Percentiles rank a stretch among this genome's conserved stretches.
Evolutionary conservation across 1,140 invertebrate species (phyloP).

Genomic region (Campoletis sonorensis): DNA sequence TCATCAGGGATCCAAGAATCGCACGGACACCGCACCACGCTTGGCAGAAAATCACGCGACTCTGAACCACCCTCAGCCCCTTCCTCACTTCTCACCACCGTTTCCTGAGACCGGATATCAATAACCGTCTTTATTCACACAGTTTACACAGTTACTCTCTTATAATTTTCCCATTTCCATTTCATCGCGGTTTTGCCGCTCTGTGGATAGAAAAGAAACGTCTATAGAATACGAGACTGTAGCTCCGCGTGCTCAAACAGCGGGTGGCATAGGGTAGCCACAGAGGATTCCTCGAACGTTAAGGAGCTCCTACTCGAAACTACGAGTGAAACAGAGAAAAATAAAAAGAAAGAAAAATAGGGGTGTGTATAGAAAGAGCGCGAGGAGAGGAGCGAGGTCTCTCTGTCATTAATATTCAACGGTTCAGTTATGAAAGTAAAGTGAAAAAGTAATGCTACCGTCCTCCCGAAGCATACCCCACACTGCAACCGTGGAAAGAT

Average conservation of each 20-base stretch:
- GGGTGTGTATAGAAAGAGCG: conserved; percentile 30
- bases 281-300: conserved; percentile 56
- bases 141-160: conserved; percentile 70
- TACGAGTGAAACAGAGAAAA: conserved; percentile 27
- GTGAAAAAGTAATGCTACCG: conserved; percentile 72
- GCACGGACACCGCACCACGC: neutral
- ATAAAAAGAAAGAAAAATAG: conserved; percentile 23
- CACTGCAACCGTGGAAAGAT: conserved; percentile 16
- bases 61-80: neutral
- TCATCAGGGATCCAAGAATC: conserved; percentile 37
- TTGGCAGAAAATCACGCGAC: conserved; percentile 20
- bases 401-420: conserved; percentile 74
- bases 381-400: conserved; percentile 34
- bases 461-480: conserved; percentile 37
- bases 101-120: conserved; percentile 56
- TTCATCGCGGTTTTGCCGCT: conserved; percentile 56
- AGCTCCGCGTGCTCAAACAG: neutral
- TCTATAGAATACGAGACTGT: conserved; percentile 25
- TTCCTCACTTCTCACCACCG: neutral
- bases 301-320: conserved; percentile 61
- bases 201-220: conserved; percentile 4
- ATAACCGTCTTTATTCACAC: conserved; percentile 65
- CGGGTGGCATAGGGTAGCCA: conserved; percentile 2
- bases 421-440: conserved; percentile 75
- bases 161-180: conserved; percentile 74